Conservation (phyloP, 1,140 invertebrate species). For the Drosophila sechellia region DNA sequence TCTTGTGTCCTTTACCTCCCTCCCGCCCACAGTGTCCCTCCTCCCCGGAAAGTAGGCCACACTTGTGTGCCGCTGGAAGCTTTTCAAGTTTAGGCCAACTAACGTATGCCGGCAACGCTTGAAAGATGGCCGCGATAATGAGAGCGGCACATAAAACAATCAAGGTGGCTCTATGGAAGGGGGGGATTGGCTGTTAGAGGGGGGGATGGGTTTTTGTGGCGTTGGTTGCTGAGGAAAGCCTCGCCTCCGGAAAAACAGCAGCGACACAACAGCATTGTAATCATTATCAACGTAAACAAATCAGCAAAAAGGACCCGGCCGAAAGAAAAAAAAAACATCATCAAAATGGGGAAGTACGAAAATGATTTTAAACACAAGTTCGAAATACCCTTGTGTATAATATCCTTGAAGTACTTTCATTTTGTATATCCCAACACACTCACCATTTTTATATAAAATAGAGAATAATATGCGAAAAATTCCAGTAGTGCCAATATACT, state of each 20-base stretch:
- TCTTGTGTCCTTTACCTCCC: background rate
- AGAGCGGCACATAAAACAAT: slow-evolving; percentile 45
- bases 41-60: slow-evolving; percentile 67
- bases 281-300: slow-evolving; percentile 80
- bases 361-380: background rate
- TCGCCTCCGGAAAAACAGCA: slow-evolving; percentile 29
- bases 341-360: background rate
- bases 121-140: slow-evolving; percentile 76
- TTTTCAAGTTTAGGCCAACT: slow-evolving; percentile 79
- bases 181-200: no score
- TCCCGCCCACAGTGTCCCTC: background rate
- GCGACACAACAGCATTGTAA: slow-evolving; percentile 69
- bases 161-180: background rate
- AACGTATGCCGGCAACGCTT: slow-evolving; percentile 75
- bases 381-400: background rate
- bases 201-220: no score
- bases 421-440: background rate
- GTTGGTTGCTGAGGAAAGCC: background rate
- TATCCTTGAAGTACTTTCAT: background rate
- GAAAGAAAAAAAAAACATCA: slow-evolving; percentile 35
- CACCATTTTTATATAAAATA: no score
- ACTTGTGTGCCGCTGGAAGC: slow-evolving; percentile 56
- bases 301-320: slow-evolving; percentile 53
- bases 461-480: no score
- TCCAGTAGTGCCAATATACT: background rate